phyloP scores from a whole-genome alignment of 2,797 vertebrate genomes.

The Picus viridis region DNA sequence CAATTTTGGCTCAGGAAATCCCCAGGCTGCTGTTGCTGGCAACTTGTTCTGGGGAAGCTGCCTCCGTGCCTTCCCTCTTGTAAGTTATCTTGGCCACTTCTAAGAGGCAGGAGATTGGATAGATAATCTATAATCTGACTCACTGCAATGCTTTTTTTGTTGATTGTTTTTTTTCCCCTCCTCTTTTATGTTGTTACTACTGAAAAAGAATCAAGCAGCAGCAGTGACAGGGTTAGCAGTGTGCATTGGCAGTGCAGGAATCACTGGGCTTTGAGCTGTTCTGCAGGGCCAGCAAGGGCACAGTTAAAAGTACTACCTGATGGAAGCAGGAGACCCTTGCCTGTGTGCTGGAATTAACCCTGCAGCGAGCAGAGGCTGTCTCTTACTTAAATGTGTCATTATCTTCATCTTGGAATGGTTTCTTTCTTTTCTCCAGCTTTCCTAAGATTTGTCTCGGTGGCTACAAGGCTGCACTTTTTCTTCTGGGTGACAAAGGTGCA shows the following conservation, averaged over 20 bases:
- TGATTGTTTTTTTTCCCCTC: not conserved
- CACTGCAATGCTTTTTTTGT: not conserved
- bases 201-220: not conserved
- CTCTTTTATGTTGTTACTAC: not conserved
- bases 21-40: not conserved
- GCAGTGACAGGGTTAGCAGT: accelerated
- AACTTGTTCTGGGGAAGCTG: not conserved
- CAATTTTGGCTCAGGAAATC: conserved; percentile 32
- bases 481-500: not conserved
- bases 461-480: not conserved
- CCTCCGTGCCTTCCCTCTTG: not conserved
- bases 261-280: not conserved
- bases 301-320: not conserved
- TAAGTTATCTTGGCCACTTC: not conserved
- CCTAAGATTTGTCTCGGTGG: not conserved
- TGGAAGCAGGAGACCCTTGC: not conserved
- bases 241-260: not conserved
- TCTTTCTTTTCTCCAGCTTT: not conserved
- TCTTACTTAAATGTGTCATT: not conserved
- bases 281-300: not conserved
- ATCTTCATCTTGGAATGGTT: not conserved
- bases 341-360: not conserved
- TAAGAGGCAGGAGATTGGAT: not conserved
- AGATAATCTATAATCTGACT: not conserved
- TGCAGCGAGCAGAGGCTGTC: not conserved